Base-by-base conservation (phyloP, 2,888 invertebrate genomes). In the Fissipunctia ypsillon region DNA sequence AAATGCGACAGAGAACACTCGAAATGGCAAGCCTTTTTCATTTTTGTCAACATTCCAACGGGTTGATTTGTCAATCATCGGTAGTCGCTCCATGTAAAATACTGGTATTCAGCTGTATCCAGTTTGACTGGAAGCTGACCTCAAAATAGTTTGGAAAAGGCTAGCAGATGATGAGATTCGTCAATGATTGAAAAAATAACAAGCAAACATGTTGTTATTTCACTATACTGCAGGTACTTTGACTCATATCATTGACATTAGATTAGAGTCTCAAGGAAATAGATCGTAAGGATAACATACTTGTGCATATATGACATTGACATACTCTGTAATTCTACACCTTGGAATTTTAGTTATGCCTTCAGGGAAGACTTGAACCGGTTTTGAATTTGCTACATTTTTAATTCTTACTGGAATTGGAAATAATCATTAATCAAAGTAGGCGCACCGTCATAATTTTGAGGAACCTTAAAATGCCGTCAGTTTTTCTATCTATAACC, bases 261-360 rank as follows among this genome's bases (percentile, higher is more conserved):
- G 76, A 70, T 80, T 31, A 66, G 3, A 56, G 12, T 43, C 57
- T 81, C 79, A 80, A 80, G 78, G 73, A 82, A 80, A 73, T 61
- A 72, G 82, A 80, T 80, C 64, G 78, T n/a, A 25, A 67, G 59
- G 83, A 78, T 82, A 78, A 50, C 28, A 45, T 56, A 41, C 25
- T 48, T 19, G 19, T n/a, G 14, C 31, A n/a, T 52, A n/a, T 52
- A 2, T 10, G 80, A 57, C 80, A 80, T 70, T 80, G 80, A 78
- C 80, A 78, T 73, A 80, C 67, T 81, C 65, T 5, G 28, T 6
- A 7, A 50, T 14, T 2, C 54, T 67, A 65, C 64, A 25, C 78
- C 56, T 82, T 82, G 80, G 67, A 73, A 82, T 68, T 50, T 31
- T 3, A 73, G 50, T 52, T 28, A 59, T 59, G 66, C 63, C 61